These are phyloP conservation scores for Felis chaus DNA, from an alignment of 2,113 vertebrate species.

Conservation along the genomic window DNA sequence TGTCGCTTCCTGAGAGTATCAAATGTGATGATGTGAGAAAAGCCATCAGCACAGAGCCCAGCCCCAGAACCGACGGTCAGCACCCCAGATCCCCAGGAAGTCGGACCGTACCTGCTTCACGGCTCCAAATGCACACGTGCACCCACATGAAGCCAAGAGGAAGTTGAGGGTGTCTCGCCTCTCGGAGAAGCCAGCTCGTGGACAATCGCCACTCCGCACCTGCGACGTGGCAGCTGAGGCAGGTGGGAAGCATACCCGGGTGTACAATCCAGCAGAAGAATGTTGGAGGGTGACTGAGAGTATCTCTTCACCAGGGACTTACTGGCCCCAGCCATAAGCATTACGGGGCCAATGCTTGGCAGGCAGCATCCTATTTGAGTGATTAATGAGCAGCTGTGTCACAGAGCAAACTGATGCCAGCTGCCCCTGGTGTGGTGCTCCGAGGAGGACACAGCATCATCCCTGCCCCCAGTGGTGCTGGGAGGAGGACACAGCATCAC, in stretches of 20 bases:
- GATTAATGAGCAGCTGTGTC: not conserved
- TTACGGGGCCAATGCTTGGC: not conserved
- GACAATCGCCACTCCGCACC: not conserved
- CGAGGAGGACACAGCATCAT: not conserved
- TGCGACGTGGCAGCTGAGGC: not conserved
- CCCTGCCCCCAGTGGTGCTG: too few species aligned
- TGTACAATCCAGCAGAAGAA: not conserved
- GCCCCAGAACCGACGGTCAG: fast-evolving
- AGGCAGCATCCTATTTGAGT: fast-evolving
- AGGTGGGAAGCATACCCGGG: not conserved
- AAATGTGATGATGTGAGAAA: not conserved
- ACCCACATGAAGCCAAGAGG: not conserved
- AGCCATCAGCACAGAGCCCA: not conserved
- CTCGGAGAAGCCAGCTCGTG: not conserved
- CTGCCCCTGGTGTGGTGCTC: too few species aligned
- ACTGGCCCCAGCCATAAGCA: not conserved
- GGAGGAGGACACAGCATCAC: not conserved
- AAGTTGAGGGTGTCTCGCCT: not conserved
- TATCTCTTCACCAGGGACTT: not conserved
- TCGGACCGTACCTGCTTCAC: not conserved
- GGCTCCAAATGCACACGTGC: not conserved
- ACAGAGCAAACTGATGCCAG: not conserved
- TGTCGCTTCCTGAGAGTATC: not conserved
- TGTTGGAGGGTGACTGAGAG: not conserved
- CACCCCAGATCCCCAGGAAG: not conserved